phyloP scores from a whole-genome alignment of 2,888 invertebrate species.

The Plebejus melissa region DNA sequence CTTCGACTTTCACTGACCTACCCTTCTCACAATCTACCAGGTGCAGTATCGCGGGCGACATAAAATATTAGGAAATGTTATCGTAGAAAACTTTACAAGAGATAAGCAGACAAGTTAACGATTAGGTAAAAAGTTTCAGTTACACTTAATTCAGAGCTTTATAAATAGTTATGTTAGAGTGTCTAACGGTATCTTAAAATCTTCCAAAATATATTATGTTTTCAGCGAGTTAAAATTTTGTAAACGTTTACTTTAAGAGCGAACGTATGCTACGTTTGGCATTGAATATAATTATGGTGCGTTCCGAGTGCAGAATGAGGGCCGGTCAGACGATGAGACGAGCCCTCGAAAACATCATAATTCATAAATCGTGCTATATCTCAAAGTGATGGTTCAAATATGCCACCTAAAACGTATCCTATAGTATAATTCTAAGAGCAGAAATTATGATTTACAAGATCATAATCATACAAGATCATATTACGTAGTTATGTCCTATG shows the following conservation, averaged over 20 bases:
- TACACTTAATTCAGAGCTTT: constrained; percentile 28
- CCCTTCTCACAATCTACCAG: not conserved
- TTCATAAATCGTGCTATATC: constrained; percentile 27
- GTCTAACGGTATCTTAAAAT: constrained; percentile 69
- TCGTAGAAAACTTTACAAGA: constrained; percentile 27
- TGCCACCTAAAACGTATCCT: constrained; percentile 25
- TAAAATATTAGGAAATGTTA: constrained; percentile 23
- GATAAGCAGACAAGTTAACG: constrained; percentile 29
- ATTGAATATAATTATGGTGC: constrained; percentile 34
- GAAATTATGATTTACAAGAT: constrained; percentile 24
- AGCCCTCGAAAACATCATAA: constrained; percentile 24
- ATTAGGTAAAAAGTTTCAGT: constrained; percentile 28
- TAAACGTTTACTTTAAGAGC: constrained; percentile 36
- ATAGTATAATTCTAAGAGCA: constrained; percentile 24
- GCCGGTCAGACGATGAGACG: not conserved
- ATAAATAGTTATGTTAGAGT: constrained; percentile 43
- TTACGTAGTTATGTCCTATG: constrained; percentile 19
- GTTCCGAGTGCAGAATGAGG: constrained; percentile 24
- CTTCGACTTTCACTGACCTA: not conserved
- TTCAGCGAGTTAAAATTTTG: constrained; percentile 47
- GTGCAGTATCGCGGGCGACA: constrained; percentile 20
- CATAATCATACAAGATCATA: not conserved
- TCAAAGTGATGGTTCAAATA: constrained; percentile 25
- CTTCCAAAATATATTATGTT: constrained; percentile 60
- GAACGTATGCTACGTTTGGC: constrained; percentile 45